Conservation (phyloP, 1,140 invertebrate species). For the Physella acuta region DNA sequence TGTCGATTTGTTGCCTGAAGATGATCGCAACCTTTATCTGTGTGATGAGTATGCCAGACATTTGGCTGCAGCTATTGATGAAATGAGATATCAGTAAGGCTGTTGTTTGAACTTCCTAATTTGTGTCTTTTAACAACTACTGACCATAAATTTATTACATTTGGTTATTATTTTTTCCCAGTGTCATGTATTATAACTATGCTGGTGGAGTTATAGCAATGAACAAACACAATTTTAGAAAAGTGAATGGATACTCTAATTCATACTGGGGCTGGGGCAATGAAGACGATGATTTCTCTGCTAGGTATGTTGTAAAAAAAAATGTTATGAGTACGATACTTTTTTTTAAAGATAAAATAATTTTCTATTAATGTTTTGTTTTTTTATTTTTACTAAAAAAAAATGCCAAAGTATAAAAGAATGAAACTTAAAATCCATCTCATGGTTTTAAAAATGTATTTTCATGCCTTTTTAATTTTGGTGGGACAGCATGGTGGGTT, state of each 20-base stretch:
- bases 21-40: conserved; percentile 54
- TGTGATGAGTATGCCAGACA: conserved; percentile 54
- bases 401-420: too few species aligned
- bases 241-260: conserved; percentile 91
- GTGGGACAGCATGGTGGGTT: too few species aligned
- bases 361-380: too few species aligned
- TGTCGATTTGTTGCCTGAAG: conserved; percentile 54
- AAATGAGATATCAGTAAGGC: conserved; percentile 57
- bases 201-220: conserved; percentile 55
- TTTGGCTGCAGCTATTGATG: conserved; percentile 53
- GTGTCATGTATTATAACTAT: conserved; percentile 57
- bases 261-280: conserved; percentile 80
- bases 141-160: background rate
- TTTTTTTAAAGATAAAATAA: too few species aligned
- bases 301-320: conserved; percentile 42
- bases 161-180: conserved; percentile 26
- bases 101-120: too few species aligned
- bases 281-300: conserved; percentile 59
- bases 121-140: background rate
- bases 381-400: too few species aligned
- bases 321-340: too few species aligned
- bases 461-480: too few species aligned
- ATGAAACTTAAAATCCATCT: too few species aligned
- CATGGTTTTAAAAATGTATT: too few species aligned
- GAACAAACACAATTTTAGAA: conserved; percentile 67